Evolutionary conservation across 2,888 invertebrate genomes (phyloP).

Genomic region (Danaus chrysippus): DNA sequence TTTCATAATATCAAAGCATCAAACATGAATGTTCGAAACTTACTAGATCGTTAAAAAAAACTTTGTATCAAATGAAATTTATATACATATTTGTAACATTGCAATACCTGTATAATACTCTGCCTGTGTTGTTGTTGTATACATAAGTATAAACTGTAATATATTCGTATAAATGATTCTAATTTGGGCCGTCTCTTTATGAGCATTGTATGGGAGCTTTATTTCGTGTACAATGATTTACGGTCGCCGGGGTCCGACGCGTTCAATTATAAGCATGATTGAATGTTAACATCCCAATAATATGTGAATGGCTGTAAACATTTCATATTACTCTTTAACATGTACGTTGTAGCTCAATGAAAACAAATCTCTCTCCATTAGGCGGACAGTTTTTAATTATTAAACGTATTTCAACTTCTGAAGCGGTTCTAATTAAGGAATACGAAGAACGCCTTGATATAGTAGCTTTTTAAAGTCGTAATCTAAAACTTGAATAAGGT

Average conservation of each 20-base stretch:
- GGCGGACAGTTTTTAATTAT: not conserved
- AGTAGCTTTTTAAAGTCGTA: not conserved
- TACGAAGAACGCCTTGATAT: not conserved
- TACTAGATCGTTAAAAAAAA: no score
- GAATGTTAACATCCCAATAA: conserved; percentile 26
- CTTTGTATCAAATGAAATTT: no score
- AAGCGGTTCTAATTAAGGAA: no score
- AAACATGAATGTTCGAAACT: no score
- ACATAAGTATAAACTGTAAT: conserved; percentile 12
- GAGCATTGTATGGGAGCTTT: conserved; percentile 22
- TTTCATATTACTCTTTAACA: conserved; percentile 14
- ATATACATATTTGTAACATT: not conserved
- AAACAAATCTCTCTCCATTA: not conserved
- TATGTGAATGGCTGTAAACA: conserved; percentile 11
- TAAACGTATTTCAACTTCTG: no score
- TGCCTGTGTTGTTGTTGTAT: not conserved
- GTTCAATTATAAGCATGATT: conserved; percentile 33
- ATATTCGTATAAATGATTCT: conserved; percentile 17
- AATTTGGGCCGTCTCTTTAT: conserved; percentile 19
- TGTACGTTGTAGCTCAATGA: not conserved
- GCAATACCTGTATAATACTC: not conserved
- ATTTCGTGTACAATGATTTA: conserved; percentile 27
- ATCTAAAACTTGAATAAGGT: conserved; percentile 13
- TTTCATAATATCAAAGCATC: no score
- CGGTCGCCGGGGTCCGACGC: conserved; percentile 26